phyloP scores from a whole-genome alignment of 2,797 vertebrate species.

The Threskiornis aethiopicus region DNA sequence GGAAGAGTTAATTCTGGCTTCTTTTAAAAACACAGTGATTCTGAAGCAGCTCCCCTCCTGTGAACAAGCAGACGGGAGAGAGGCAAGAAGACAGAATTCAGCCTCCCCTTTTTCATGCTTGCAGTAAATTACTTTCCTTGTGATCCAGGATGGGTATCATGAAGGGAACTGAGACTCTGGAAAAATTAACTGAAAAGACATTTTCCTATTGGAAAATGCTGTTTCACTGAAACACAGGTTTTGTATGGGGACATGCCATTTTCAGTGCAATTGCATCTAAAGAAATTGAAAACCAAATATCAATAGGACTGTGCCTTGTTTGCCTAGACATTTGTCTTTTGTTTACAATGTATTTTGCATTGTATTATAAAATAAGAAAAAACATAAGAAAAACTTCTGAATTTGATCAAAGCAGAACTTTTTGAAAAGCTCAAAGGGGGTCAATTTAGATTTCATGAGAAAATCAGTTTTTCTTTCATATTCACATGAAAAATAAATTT shows the following conservation, averaged over 20 bases:
- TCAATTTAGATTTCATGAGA: neutral
- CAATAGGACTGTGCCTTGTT: neutral
- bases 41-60: neutral
- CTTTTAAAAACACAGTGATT: neutral
- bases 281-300: neutral
- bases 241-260: neutral
- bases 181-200: neutral
- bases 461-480: neutral
- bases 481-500: neutral
- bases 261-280: neutral
- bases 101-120: neutral
- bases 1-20: neutral
- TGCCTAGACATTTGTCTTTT: neutral
- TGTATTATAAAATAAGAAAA: neutral
- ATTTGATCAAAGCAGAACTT: neutral
- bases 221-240: neutral
- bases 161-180: neutral
- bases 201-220: neutral
- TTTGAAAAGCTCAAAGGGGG: fast-evolving
- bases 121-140: neutral
- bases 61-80: neutral
- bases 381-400: neutral
- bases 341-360: neutral
- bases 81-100: neutral
- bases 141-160: neutral